phyloP scores from a whole-genome alignment of 2,797 vertebrate genomes.

The Arvicola amphibius region DNA sequence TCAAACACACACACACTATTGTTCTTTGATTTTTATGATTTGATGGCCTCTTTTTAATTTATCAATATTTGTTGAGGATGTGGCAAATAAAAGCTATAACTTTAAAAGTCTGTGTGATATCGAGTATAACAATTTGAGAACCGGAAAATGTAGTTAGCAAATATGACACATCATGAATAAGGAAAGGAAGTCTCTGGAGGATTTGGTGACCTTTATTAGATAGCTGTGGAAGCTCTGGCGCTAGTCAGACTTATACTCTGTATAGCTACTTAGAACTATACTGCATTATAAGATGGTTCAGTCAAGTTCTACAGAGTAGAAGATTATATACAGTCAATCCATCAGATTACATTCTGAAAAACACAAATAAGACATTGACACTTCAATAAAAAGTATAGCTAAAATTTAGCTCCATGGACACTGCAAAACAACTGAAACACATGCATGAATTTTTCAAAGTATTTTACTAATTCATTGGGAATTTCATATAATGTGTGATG shows the following conservation, averaged over 20 bases:
- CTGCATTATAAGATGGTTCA: neutral
- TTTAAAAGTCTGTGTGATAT: neutral
- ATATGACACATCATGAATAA: slow-evolving; percentile 16
- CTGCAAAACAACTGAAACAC: neutral
- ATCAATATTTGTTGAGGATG: slow-evolving; percentile 1
- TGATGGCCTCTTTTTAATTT: neutral
- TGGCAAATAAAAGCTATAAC: slow-evolving; percentile 9
- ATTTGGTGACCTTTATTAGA: neutral
- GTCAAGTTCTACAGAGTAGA: neutral
- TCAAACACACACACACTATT: neutral
- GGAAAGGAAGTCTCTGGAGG: neutral
- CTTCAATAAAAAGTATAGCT: slow-evolving; percentile 8
- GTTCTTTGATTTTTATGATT: slow-evolving; percentile 25
- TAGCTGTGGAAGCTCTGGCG: neutral
- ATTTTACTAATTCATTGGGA: neutral
- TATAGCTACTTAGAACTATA: neutral
- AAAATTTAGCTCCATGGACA: slow-evolving; percentile 31
- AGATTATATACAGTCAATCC: neutral
- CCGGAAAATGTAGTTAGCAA: neutral
- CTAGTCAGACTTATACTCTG: neutral
- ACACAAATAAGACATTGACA: neutral
- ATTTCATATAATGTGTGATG: neutral
- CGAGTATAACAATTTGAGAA: neutral
- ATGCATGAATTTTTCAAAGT: neutral
- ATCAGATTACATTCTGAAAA: slow-evolving; percentile 1